Conservation (phyloP, 2,888 invertebrate species). For the Dermolepida albohirtum region DNA sequence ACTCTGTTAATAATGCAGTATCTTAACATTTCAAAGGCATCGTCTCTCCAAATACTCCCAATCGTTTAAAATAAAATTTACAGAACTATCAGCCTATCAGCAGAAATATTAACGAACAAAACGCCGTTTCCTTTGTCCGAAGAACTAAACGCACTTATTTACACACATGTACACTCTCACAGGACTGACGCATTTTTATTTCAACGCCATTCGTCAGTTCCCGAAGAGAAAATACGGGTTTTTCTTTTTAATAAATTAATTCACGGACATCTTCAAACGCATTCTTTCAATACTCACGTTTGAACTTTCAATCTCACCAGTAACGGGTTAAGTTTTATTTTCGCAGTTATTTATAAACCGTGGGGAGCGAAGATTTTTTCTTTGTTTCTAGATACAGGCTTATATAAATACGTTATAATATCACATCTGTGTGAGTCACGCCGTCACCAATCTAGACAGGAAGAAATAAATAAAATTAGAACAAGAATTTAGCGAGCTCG, state of each 20-base stretch:
- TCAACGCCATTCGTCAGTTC: too few species aligned
- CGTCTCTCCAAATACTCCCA: too few species aligned
- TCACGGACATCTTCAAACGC: conserved; percentile 16
- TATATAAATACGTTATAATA: conserved; percentile 31
- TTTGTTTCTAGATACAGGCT: conserved; percentile 21
- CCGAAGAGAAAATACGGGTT: too few species aligned
- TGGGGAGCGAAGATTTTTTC: conserved; percentile 21
- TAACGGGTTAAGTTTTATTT: conserved; percentile 20
- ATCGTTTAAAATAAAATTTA: too few species aligned
- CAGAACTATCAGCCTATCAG: too few species aligned
- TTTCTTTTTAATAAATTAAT: conserved; percentile 7
- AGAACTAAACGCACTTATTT: too few species aligned
- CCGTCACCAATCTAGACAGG: conserved; percentile 51
- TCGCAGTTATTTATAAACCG: conserved; percentile 18
- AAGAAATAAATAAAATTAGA: conserved; percentile 58
- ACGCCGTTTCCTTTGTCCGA: too few species aligned
- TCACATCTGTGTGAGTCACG: conserved; percentile 31
- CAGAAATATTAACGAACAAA: too few species aligned
- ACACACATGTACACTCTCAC: too few species aligned
- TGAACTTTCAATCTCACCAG: conserved; percentile 18
- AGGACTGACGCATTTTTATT: too few species aligned
- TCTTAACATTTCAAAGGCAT: too few species aligned
- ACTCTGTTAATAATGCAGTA: too few species aligned
- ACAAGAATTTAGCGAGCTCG: conserved; percentile 33
- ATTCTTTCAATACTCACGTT: conserved; percentile 29